These are phyloP conservation scores for Drosophila ohnishii DNA, from an alignment of 1,140 invertebrate species.

Conservation along the genomic window DNA sequence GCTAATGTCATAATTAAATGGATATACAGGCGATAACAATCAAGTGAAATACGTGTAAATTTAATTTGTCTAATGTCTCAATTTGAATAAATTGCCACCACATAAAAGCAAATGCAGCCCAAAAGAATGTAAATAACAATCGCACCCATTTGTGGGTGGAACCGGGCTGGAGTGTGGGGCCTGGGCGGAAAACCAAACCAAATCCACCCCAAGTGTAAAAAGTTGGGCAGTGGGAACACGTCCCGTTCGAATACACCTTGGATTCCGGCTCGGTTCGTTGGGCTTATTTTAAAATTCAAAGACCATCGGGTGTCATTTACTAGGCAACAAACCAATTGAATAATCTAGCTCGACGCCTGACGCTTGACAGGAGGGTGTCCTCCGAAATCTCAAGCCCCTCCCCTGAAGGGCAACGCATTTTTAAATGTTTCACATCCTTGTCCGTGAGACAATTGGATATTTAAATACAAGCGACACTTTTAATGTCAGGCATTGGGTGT, in stretches of 20 bases:
- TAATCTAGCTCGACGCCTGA: constrained; percentile 46
- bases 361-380: constrained; percentile 2
- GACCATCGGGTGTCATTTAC: constrained; percentile 74
- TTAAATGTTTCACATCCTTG: constrained; percentile 73
- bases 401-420: constrained; percentile 50
- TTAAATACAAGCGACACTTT: constrained; percentile 75
- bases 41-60: constrained; percentile 81
- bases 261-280: constrained; percentile 28
- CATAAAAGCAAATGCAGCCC: constrained; percentile 42
- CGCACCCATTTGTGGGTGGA: constrained; percentile 38
- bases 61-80: constrained; percentile 83
- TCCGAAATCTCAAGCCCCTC: constrained; percentile 4
- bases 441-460: constrained; percentile 65
- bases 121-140: constrained; percentile 66
- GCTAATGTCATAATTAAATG: constrained; percentile 73
- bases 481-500: constrained; percentile 59
- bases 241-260: constrained; percentile 38
- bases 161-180: not conserved
- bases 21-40: constrained; percentile 76
- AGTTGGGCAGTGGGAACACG: constrained; percentile 61
- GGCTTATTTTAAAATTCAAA: constrained; percentile 73
- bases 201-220: constrained; percentile 47
- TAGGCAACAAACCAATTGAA: constrained; percentile 67
- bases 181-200: constrained; percentile 22
- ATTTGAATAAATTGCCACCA: constrained; percentile 77